A percentile compares a stretch with the other conserved stretches of the same genome.
Conservation (phyloP, 2,888 invertebrate species). For the Plusia festucae region DNA sequence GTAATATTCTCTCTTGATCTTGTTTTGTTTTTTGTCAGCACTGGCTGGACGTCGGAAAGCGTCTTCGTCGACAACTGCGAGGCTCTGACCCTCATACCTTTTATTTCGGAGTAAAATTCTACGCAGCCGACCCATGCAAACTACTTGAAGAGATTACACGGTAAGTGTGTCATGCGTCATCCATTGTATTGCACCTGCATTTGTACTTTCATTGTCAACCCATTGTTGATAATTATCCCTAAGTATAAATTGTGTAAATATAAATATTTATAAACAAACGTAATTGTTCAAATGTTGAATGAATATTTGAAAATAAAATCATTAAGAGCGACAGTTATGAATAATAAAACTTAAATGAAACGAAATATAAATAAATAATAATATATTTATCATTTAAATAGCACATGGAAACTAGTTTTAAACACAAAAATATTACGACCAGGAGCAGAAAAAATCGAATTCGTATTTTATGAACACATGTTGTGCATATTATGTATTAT, state of each 20-base stretch:
- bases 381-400: not conserved
- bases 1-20: not conserved
- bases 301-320: not conserved
- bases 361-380: not conserved
- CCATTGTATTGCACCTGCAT: slow-evolving; percentile 22
- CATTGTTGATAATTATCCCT: slow-evolving; percentile 14
- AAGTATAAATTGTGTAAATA: not conserved
- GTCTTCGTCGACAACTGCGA: slow-evolving; percentile 96
- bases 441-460: slow-evolving; percentile 6
- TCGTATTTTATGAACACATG: not conserved
- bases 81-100: slow-evolving; percentile 94
- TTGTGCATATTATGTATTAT: not conserved
- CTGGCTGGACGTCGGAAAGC: slow-evolving; percentile 98
- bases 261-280: not conserved
- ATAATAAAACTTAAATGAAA: not conserved
- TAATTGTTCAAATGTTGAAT: not conserved
- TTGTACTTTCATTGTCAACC: slow-evolving; percentile 5
- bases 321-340: not conserved
- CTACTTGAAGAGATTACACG: slow-evolving; percentile 98
- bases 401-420: not conserved
- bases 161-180: slow-evolving; percentile 81
- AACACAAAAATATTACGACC: too few relatives aligned
- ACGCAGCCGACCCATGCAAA: slow-evolving; percentile 99
- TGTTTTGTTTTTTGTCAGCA: slow-evolving; percentile 89
- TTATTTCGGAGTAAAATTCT: slow-evolving; percentile 99